A percentile compares a stretch with the other conserved stretches of the same genome.
Conservation (phyloP, 2,888 invertebrate genomes). For the Zygogramma bicolorata region DNA sequence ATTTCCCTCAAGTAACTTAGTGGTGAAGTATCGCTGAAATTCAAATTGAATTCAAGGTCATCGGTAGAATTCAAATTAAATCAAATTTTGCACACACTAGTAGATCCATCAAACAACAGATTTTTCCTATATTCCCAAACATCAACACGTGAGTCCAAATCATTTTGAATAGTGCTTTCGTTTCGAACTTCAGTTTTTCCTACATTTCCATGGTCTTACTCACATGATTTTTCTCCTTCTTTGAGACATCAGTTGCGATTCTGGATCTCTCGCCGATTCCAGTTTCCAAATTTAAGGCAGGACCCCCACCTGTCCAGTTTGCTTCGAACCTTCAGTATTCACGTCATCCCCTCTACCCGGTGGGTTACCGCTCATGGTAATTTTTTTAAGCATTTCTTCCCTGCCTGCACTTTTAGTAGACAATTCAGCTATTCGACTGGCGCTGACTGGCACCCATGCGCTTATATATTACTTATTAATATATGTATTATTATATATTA, state of each 20-base stretch:
- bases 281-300: conserved; percentile 44
- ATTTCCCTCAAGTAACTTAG: no score
- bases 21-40: no score
- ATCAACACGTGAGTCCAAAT: no score
- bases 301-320: conserved; percentile 61
- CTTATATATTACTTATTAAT: conserved; percentile 61
- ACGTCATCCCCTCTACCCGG: conserved; percentile 41
- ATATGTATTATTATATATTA: conserved; percentile 60
- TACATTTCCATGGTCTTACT: no score
- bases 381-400: conserved; percentile 53
- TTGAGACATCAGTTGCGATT: neutral
- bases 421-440: conserved; percentile 53
- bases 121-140: no score
- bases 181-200: no score
- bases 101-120: no score
- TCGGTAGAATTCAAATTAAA: no score
- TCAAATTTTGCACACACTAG: no score
- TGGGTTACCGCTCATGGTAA: conserved; percentile 28
- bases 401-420: conserved; percentile 55
- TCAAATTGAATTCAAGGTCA: no score
- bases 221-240: no score
- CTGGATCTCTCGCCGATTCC: neutral
- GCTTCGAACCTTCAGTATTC: conserved; percentile 63
- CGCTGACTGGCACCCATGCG: conserved; percentile 55
- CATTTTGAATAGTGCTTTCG: no score